phyloP scores from a whole-genome alignment of 1,140 invertebrate genomes.

The Magallana ariakensis region DNA sequence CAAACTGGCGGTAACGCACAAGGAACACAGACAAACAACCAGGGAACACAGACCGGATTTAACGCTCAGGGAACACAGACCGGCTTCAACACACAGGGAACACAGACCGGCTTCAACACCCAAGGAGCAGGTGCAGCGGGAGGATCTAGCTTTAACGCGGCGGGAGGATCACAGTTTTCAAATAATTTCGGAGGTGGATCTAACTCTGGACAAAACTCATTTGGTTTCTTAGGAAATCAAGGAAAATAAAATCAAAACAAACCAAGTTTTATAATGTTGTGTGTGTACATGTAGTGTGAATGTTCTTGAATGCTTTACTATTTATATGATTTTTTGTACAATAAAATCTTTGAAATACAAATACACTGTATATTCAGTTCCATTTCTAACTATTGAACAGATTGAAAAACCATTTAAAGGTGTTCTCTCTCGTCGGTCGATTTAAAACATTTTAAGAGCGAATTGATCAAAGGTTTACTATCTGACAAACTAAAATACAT shows the following conservation, averaged over 20 bases:
- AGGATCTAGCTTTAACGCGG: background rate
- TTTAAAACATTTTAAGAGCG: too few species aligned
- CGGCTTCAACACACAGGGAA: background rate
- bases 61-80: background rate
- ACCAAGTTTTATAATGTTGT: background rate
- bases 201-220: background rate
- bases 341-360: background rate
- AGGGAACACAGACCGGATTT: background rate
- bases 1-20: background rate
- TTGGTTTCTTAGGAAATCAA: constrained; percentile 33
- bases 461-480: too few species aligned
- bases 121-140: background rate
- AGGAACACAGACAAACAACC: background rate
- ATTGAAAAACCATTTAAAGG: too few species aligned
- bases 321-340: constrained; percentile 22
- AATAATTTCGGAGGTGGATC: constrained; percentile 29
- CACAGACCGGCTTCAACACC: background rate
- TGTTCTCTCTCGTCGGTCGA: too few species aligned
- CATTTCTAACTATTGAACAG: too few species aligned
- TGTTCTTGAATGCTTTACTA: background rate
- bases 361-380: background rate
- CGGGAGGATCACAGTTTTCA: constrained; percentile 9
- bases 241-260: constrained; percentile 4
- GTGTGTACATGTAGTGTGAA: constrained; percentile 1
- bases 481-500: too few species aligned